Conservation (phyloP, 2,113 vertebrate genomes). For the Ceratotherium simum region DNA sequence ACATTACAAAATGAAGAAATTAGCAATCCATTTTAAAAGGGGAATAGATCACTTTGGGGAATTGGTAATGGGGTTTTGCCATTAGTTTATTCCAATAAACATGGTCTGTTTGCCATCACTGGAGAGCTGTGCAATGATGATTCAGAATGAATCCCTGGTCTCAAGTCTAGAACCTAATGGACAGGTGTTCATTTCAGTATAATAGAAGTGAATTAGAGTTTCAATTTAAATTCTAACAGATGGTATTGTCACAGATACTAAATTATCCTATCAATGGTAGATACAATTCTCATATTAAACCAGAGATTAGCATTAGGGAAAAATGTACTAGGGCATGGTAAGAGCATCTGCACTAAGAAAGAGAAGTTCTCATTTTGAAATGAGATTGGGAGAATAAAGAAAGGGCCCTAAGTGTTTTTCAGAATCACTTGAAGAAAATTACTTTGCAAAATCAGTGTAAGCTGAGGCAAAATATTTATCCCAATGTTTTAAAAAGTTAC, state of each 20-base stretch:
- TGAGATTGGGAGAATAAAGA: slow-evolving; percentile 35
- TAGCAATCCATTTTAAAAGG: slow-evolving; percentile 11
- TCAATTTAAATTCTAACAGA: slow-evolving; percentile 68
- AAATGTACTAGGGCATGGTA: slow-evolving; percentile 11
- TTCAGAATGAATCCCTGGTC: slow-evolving; percentile 52
- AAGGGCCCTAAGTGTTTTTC: slow-evolving; percentile 33
- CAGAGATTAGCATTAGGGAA: slow-evolving; percentile 32
- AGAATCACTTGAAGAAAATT: slow-evolving; percentile 48
- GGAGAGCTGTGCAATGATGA: not conserved
- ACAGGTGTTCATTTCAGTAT: slow-evolving; percentile 57
- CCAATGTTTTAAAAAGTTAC: slow-evolving; percentile 10
- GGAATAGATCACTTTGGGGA: not conserved
- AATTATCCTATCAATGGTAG: slow-evolving; percentile 50
- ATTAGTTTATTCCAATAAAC: slow-evolving; percentile 33
- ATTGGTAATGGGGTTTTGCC: slow-evolving; percentile 8
- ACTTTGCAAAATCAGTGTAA: slow-evolving; percentile 42
- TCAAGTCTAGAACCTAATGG: slow-evolving; percentile 58
- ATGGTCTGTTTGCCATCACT: slow-evolving; percentile 15
- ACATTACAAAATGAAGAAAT: slow-evolving; percentile 14
- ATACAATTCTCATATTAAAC: slow-evolving; percentile 65
- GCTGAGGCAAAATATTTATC: slow-evolving; percentile 24
- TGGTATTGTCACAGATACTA: slow-evolving; percentile 65
- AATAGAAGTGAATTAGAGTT: slow-evolving; percentile 54
- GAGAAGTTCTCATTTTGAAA: slow-evolving; percentile 53
- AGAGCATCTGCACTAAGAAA: not conserved